Base-by-base conservation (phyloP, 2,888 invertebrate genomes). In the Oligia strigilis region DNA sequence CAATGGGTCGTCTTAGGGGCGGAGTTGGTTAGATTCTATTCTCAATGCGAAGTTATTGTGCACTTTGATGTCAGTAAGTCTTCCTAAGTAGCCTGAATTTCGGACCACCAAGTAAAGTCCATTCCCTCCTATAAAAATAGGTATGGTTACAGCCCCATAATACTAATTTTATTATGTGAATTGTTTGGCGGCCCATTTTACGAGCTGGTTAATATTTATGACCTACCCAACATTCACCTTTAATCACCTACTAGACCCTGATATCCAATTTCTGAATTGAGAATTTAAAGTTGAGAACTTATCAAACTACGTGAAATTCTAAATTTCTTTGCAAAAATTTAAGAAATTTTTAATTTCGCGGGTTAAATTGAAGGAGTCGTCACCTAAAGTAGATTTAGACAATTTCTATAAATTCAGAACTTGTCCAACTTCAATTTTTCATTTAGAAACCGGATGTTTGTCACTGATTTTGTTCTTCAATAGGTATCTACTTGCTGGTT, bases 151-250 rank as follows among this genome's bases (percentile, higher is more conserved):
- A 36, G 6, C n/a, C 36, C 40, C 23, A 75, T 52, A 29, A 29
- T 29, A 64, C 62, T 13, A 40, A 52, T 75, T 64, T 64, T 29
- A 75, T 75, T 64, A 75, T 4, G 17, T 29, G 14, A 36, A 19
- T 52, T 23, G 19, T 40, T 40, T 13, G 19, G 43, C 13, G 9
- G 36, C 23, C 36, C 43, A 9, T 9, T 43, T 43, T 1, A 9
- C 43, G 36, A 36, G 36, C 36, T 43, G 43, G 43, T 9, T 46
- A 46, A 13, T 46, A 46, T 13, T 29, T 9, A 52, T 17, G 36
- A 72, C 46, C 6, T 36, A 23, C 3, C n/a, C 9, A 60, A 8
- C 11, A 49, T 36, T 4, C 13, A 71, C n/a, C 6, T 73, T 60
- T 43, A 49, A 29, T 49, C 19, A 19, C 19, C 9, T n/a, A 43